Conservation (phyloP, 2,113 vertebrate species). For the Ciconia stormi region DNA sequence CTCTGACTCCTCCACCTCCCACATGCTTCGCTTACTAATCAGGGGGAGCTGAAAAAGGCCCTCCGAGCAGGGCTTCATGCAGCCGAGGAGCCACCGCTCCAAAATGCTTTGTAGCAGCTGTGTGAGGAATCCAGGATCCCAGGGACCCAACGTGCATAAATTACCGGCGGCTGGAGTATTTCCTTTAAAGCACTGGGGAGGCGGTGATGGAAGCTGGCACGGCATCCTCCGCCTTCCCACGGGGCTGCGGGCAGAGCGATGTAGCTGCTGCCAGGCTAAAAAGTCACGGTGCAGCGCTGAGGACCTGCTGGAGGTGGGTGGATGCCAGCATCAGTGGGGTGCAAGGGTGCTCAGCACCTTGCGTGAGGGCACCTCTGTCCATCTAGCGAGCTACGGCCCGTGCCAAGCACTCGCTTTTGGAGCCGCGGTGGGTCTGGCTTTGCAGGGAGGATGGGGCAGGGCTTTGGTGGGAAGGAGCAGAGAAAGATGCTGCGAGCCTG, state of each 20-base stretch:
- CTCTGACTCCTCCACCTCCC: neutral
- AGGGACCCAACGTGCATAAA: neutral
- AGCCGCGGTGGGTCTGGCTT: rapidly evolving
- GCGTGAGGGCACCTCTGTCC: rapidly evolving
- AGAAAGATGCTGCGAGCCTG: neutral
- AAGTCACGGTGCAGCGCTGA: neutral
- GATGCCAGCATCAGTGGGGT: neutral
- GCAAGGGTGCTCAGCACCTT: neutral
- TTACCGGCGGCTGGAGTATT: neutral
- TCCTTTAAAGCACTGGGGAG: neutral
- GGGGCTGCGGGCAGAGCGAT: neutral
- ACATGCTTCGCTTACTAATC: neutral
- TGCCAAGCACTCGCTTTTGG: rapidly evolving
- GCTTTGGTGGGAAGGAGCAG: neutral
- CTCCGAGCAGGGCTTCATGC: neutral
- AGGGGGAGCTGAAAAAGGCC: neutral
- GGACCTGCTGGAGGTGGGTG: neutral
- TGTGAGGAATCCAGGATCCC: neutral
- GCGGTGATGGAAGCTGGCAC: neutral
- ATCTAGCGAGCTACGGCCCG: rapidly evolving
- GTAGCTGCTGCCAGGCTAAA: neutral
- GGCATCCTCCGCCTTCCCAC: neutral
- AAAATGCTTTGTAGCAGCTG: neutral
- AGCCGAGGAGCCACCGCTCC: neutral
- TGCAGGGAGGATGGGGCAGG: neutral